Percentiles rank a stretch among this genome's conserved stretches.
Evolutionary conservation across 1,140 invertebrate species (phyloP).

Genomic region (Caerostris darwini): DNA sequence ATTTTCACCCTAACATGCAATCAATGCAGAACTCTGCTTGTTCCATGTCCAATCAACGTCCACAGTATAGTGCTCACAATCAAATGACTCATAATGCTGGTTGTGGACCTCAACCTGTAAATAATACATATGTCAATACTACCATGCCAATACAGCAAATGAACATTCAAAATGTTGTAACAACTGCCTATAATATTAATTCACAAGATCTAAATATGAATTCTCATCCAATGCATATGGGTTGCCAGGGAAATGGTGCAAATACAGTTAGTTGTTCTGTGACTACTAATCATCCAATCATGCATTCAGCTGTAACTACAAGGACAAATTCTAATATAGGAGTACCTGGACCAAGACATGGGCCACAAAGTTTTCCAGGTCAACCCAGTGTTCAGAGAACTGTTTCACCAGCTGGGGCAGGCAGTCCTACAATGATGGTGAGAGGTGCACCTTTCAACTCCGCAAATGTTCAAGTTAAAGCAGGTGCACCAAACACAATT

Average conservation of each 20-base stretch:
- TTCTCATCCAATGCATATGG: conserved; percentile 71
- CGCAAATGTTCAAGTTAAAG: conserved; percentile 88
- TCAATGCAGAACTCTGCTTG: conserved; percentile 75
- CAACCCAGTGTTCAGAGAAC: conserved; percentile 78
- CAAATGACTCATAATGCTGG: conserved; percentile 80
- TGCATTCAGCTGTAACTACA: conserved; percentile 78
- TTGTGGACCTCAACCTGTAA: conserved; percentile 82
- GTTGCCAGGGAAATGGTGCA: conserved; percentile 74
- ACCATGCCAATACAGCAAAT: conserved; percentile 84
- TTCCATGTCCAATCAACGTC: conserved; percentile 61
- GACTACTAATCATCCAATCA: conserved; percentile 79
- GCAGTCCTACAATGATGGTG: conserved; percentile 77
- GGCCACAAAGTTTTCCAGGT: conserved; percentile 78
- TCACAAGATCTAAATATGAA: conserved; percentile 74
- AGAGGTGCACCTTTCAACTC: conserved; percentile 77
- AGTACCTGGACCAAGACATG: conserved; percentile 78
- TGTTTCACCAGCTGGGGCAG: conserved; percentile 79
- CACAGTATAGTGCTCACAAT: conserved; percentile 78
- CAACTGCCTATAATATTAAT: conserved; percentile 79
- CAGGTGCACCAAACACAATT: conserved; percentile 97
- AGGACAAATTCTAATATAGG: conserved; percentile 76
- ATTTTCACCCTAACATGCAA: conserved; percentile 81
- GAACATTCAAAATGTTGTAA: conserved; percentile 83
- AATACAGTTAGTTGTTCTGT: conserved; percentile 79
- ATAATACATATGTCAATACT: conserved; percentile 84